A percentile compares a stretch with the other conserved stretches of the same genome.
Evolutionary conservation across 2,113 vertebrate species (phyloP).

Genomic region (Lepus europaeus): DNA sequence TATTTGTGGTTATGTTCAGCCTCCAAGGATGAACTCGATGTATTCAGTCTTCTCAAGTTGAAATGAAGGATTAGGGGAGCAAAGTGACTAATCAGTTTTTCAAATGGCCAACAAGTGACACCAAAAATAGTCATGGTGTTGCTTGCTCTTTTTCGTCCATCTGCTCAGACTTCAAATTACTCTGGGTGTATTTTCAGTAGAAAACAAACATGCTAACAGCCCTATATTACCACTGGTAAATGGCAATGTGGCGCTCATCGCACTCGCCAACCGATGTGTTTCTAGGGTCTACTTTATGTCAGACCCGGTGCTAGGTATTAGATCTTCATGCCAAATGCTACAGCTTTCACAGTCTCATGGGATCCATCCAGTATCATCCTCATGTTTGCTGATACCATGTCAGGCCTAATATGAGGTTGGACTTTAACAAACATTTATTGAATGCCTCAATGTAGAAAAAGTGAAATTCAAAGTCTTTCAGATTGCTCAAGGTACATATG

Average conservation of each 20-base stretch:
- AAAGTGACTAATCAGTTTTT: slow-evolving; percentile 66
- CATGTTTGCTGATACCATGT: background rate
- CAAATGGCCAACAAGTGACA: slow-evolving; percentile 45
- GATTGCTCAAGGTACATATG: background rate
- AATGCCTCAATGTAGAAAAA: background rate
- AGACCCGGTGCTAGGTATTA: rapidly evolving
- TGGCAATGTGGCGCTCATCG: background rate
- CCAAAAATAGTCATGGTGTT: slow-evolving; percentile 55
- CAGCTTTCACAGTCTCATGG: too few species aligned
- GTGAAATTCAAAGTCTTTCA: background rate
- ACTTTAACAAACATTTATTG: background rate
- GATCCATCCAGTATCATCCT: background rate
- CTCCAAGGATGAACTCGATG: background rate
- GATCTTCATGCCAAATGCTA: rapidly evolving
- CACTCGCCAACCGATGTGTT: background rate
- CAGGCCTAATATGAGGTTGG: background rate
- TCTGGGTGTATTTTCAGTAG: slow-evolving; percentile 48
- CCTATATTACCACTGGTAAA: background rate
- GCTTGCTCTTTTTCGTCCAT: slow-evolving; percentile 46
- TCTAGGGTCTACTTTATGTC: background rate
- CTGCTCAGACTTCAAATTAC: slow-evolving; percentile 59
- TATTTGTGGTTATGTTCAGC: background rate
- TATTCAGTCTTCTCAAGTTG: background rate
- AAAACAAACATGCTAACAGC: slow-evolving; percentile 66
- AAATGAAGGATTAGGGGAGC: slow-evolving; percentile 1